A percentile compares a stretch with the other conserved stretches of the same genome.
Evolutionary conservation across 2,797 vertebrate species (phyloP).

Genomic region (Salmo trutta): DNA sequence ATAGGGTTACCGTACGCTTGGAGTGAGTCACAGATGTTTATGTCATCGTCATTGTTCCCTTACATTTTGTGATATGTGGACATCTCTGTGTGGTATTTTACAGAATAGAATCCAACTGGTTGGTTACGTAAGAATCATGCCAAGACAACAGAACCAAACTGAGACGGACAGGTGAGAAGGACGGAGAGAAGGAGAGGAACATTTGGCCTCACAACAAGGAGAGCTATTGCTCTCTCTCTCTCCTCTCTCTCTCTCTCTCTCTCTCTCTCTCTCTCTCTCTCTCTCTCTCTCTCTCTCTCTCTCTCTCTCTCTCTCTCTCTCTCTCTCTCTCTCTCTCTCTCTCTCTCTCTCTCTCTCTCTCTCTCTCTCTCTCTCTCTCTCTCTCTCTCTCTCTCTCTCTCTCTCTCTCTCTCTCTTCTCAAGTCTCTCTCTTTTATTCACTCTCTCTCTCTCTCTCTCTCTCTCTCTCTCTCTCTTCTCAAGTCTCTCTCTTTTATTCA

Average conservation of each 20-base stretch:
- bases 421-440: neutral
- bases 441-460: too few species aligned
- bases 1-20: neutral
- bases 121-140: too few species aligned
- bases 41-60: neutral
- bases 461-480: too few species aligned
- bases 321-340: neutral
- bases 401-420: neutral
- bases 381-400: neutral
- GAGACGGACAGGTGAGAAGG: neutral
- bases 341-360: too few species aligned
- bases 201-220: neutral
- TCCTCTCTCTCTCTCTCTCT: neutral
- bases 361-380: neutral
- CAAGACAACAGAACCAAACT: neutral
- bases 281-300: constrained; percentile 17
- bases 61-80: neutral
- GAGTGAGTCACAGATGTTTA: neutral
- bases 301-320: too few species aligned
- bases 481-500: neutral
- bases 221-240: neutral
- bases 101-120: too few species aligned
- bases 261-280: neutral
- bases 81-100: too few species aligned
- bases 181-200: neutral